A percentile compares a stretch with the other conserved stretches of the same genome.
Evolutionary conservation across 2,797 vertebrate genomes (phyloP).

Genomic region (Carduelis carduelis): DNA sequence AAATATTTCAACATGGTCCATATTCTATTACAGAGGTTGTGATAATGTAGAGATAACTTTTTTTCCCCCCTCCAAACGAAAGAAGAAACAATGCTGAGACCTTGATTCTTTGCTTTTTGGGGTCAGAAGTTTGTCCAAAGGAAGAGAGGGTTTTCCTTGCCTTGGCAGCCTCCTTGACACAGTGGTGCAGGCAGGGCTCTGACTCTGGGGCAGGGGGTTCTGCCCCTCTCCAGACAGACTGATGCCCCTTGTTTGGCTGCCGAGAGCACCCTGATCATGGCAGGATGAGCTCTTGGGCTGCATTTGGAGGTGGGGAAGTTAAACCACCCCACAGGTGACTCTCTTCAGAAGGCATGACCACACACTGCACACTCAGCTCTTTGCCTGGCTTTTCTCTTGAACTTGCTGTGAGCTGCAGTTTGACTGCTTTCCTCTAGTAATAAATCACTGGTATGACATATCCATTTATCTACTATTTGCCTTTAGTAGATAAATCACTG

Average conservation of each 20-base stretch:
- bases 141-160: neutral
- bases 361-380: rapidly evolving
- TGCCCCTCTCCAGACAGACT: neutral
- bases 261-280: neutral
- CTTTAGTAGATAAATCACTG: neutral
- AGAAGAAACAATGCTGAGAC: slow-evolving; percentile 20
- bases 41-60: slow-evolving; percentile 19
- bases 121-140: slow-evolving; percentile 10
- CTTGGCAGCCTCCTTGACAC: neutral
- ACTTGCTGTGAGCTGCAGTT: neutral
- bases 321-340: neutral
- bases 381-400: neutral
- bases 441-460: neutral
- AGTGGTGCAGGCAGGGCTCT: too few relatives aligned
- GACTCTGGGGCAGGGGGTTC: neutral
- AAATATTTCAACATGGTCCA: neutral
- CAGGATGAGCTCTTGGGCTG: neutral
- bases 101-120: slow-evolving; percentile 10
- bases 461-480: neutral
- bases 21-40: neutral
- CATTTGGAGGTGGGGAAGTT: neutral
- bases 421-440: neutral
- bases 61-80: neutral
- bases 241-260: rapidly evolving
- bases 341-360: neutral